A percentile compares a stretch with the other conserved stretches of the same genome.
Conservation (phyloP, 2,888 invertebrate genomes). For the Hypena proboscidalis region DNA sequence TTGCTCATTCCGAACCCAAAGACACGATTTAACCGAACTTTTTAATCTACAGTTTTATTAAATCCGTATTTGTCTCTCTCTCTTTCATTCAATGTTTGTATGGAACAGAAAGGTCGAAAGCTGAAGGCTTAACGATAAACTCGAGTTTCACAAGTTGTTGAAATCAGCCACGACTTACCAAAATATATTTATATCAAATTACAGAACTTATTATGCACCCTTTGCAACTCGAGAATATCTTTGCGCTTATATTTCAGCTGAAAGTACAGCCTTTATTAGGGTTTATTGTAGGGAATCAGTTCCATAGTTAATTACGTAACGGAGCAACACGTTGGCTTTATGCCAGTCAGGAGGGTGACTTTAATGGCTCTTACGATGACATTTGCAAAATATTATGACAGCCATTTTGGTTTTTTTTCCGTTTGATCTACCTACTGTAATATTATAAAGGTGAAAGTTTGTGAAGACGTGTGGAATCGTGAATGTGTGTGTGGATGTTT, state of each 20-base stretch:
- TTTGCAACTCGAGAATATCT: constrained; percentile 3
- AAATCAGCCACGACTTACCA: no score
- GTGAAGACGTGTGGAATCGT: no score
- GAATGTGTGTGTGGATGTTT: no score
- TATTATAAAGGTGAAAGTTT: background rate
- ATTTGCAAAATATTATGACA: constrained; percentile 32
- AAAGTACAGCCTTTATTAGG: constrained; percentile 4
- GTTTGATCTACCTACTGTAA: constrained; percentile 8
- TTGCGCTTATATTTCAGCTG: background rate
- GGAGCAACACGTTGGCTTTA: constrained; percentile 44
- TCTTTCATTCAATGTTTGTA: no score
- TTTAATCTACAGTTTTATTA: no score
- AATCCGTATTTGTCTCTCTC: no score
- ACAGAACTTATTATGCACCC: background rate
- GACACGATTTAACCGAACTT: no score
- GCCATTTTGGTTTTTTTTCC: constrained; percentile 10
- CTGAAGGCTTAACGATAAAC: no score
- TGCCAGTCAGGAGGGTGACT: constrained; percentile 41
- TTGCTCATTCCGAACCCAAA: no score
- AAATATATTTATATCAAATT: no score
- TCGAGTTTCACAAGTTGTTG: no score
- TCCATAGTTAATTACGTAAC: constrained; percentile 41
- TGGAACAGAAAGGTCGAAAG: no score
- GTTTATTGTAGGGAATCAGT: constrained; percentile 38
- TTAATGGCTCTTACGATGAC: constrained; percentile 40